Evolutionary conservation across 1,140 invertebrate genomes (phyloP), one percentile per base, ranked within the genome.

Genomic region (Trissolcus basalis): DNA sequence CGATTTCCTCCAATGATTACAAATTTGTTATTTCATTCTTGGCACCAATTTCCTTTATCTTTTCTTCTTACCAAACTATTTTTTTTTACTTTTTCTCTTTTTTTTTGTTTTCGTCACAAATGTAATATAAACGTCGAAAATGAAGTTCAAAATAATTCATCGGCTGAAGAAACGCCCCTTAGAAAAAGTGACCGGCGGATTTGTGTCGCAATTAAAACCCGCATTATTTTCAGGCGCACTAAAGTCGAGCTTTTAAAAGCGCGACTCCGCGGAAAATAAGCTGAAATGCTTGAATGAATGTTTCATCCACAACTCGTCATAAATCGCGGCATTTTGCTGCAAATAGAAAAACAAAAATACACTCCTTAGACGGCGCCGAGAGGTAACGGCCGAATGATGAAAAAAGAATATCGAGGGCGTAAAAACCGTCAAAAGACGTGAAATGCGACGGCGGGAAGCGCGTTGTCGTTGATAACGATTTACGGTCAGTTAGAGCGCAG

Each of bases 381-480:
- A 45, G 43, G 13, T 8, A 15, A 14, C 1, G 13, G 12, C 7
- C 3, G 8, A 3, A 15, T 45, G 19, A 27, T 27, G 6, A 45
- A 45, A 45, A 45, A 45, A 45, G 16, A 49, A 49, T 19, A 49
- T 14, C 33, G 44, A 13, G 27, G 39, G 61, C 44, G 47, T 67
- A 77, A 77, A 71, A 71, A 77, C 45, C 61, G 65, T 65, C 60
- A 70, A 70, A 77, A 77, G 54, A 70, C 36, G 54, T 60, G 59
- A 69, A 70, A 76, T 47, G 65, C 60, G 60, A 27, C 19, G 19
- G 55, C 32, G 73, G 45, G 60, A 50, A 60, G 56, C 59, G 56
- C 61, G 65, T 67, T 61, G 67, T 70, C 65, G 67, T 59, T 67
- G 73, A 77, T 77, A 77, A 77, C 73, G 67, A 77, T 77, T 77